phyloP scores from a whole-genome alignment of 1,140 invertebrate species.

The Oedothorax gibbosus region DNA sequence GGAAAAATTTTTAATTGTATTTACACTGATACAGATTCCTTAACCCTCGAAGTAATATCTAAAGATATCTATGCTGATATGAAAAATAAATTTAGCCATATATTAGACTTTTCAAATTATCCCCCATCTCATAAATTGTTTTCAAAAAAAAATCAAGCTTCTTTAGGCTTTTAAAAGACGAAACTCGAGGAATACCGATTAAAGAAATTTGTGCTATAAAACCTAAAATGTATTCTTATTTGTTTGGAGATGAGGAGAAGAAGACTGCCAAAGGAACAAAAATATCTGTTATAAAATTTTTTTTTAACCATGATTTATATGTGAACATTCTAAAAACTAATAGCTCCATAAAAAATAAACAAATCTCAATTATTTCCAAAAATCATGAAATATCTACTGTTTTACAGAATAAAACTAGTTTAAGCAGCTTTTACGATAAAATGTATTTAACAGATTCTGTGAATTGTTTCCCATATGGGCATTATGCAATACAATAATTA shows the following conservation, averaged over 20 bases:
- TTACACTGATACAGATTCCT: conserved; percentile 62
- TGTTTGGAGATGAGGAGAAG: conserved; percentile 1
- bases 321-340: background rate
- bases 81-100: conserved; percentile 25
- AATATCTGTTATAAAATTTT: background rate
- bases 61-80: conserved; percentile 60
- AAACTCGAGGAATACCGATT: conserved; percentile 67
- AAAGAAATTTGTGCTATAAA: conserved; percentile 67
- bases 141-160: conserved; percentile 69
- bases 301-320: conserved; percentile 11
- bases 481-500: background rate
- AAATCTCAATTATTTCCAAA: conserved; percentile 8
- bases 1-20: conserved; percentile 55
- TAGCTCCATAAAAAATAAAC: background rate
- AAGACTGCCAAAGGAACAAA: conserved; percentile 27
- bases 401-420: conserved; percentile 20
- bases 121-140: conserved; percentile 40
- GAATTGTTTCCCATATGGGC: background rate
- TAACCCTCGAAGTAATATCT: conserved; percentile 56
- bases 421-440: conserved; percentile 3
- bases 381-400: background rate
- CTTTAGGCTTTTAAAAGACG: conserved; percentile 71
- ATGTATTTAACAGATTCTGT: background rate
- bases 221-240: conserved; percentile 65
- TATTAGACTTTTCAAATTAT: conserved; percentile 62